These are phyloP conservation scores for Platerodrilus igneus DNA, from an alignment of 2,888 invertebrate species.

Conservation along the genomic window DNA sequence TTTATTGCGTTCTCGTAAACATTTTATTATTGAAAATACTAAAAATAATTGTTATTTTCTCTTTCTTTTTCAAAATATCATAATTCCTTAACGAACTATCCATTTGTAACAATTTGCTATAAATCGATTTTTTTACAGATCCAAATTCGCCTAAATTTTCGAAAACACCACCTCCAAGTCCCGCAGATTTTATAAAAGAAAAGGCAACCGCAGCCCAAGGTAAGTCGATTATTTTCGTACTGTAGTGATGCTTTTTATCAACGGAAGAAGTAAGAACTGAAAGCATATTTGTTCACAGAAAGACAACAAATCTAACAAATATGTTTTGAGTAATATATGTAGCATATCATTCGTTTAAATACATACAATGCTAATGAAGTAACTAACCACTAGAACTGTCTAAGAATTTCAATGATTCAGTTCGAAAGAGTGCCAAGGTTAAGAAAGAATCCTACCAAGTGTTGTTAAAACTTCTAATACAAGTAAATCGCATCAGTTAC, in stretches of 20 bases:
- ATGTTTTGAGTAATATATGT: slow-evolving; percentile 27
- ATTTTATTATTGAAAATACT: too few species aligned
- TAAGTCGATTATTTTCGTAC: slow-evolving; percentile 33
- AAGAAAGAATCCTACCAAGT: slow-evolving; percentile 3
- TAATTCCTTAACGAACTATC: background rate
- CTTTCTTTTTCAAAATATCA: too few species aligned
- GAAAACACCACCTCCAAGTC: slow-evolving; percentile 67
- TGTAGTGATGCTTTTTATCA: slow-evolving; percentile 9
- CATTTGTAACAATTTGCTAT: background rate
- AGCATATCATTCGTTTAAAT: slow-evolving; percentile 33
- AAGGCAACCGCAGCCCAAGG: slow-evolving; percentile 50
- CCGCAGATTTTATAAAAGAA: slow-evolving; percentile 59
- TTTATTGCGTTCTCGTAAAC: too few species aligned
- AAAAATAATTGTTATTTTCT: too few species aligned
- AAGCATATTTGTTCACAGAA: slow-evolving; percentile 14
- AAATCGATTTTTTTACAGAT: slow-evolving; percentile 47
- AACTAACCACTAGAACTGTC: too few species aligned
- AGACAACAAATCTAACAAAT: slow-evolving; percentile 11
- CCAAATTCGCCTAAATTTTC: slow-evolving; percentile 59
- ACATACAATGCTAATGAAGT: too few species aligned
- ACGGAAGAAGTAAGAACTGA: slow-evolving; percentile 6
- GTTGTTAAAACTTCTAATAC: background rate
- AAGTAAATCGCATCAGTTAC: background rate
- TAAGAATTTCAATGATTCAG: too few species aligned
- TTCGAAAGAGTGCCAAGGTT: background rate